A percentile compares a stretch with the other conserved stretches of the same genome.
These are phyloP conservation scores for Cherax quadricarinatus DNA, from an alignment of 1,140 invertebrate genomes.

Conservation along the genomic window DNA sequence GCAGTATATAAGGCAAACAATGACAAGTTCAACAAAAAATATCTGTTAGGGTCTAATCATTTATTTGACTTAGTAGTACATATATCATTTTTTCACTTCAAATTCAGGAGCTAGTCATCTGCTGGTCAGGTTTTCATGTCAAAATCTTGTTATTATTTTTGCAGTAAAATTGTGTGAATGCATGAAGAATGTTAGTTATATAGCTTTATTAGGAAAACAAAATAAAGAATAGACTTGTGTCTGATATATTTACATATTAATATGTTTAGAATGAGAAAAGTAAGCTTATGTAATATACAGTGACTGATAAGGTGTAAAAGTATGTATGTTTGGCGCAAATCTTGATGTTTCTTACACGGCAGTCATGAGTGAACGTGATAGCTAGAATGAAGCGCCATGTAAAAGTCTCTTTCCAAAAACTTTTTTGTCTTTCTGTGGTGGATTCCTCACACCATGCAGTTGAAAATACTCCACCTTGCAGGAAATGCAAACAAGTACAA, in stretches of 20 bases:
- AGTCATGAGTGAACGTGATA: not conserved
- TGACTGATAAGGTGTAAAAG: not conserved
- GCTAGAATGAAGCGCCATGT: not conserved
- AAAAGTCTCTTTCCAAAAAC: not conserved
- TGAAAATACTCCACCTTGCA: constrained; percentile 26
- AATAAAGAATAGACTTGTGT: not conserved
- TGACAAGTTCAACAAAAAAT: constrained; percentile 10
- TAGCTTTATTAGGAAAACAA: not conserved
- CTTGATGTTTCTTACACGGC: not conserved
- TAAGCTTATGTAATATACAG: not conserved
- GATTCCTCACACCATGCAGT: constrained; percentile 33
- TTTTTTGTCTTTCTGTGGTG: constrained; percentile 22
- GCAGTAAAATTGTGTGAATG: constrained; percentile 6
- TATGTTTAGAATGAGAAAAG: not conserved
- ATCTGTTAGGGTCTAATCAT: not conserved
- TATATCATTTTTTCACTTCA: not conserved
- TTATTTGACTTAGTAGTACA: not conserved
- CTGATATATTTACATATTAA: not conserved
- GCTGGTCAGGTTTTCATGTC: constrained; percentile 49
- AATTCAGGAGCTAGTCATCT: constrained; percentile 57
- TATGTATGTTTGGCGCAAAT: not conserved
- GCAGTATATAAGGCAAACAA: constrained; percentile 17
- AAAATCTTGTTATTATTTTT: constrained; percentile 32
- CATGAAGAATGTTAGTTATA: not conserved
- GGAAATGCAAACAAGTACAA: constrained; percentile 52